phyloP scores from a whole-genome alignment of 2,113 vertebrate species.

The Ardeotis arabs region DNA sequence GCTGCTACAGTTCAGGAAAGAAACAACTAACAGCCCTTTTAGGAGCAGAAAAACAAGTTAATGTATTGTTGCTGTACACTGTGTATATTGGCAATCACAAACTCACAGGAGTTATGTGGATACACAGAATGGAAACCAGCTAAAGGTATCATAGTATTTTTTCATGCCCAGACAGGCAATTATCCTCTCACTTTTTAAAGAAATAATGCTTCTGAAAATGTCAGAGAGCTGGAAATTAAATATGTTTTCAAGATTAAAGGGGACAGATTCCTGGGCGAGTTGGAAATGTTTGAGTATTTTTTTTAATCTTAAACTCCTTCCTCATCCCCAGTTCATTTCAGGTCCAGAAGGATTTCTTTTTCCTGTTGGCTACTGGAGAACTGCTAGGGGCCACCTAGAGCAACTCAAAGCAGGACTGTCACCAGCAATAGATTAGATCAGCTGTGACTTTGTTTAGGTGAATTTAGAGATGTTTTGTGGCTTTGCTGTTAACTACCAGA shows the following conservation, averaged over 20 bases:
- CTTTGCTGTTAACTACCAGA: slow-evolving; percentile 10
- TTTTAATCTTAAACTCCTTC: not conserved
- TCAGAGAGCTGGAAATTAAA: not conserved
- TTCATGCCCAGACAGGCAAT: slow-evolving; percentile 1
- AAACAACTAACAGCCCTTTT: not conserved
- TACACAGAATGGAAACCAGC: not conserved
- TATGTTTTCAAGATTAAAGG: not conserved
- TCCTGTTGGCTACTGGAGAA: not conserved
- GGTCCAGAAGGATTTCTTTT: not conserved
- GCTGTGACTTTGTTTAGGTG: not conserved
- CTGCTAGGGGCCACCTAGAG: not conserved
- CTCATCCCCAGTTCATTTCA: not conserved
- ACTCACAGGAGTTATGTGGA: not conserved
- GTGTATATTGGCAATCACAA: not conserved
- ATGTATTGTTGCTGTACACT: not conserved
- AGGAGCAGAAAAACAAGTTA: not conserved
- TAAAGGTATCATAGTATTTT: not conserved
- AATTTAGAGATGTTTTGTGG: slow-evolving; percentile 19
- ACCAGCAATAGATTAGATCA: not conserved
- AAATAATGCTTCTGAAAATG: not conserved
- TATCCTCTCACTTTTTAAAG: not conserved
- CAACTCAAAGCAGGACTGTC: not conserved
- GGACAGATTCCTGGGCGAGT: not conserved
- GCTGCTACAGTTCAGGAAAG: not conserved
- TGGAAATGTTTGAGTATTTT: not conserved